Base-by-base conservation (phyloP, 2,888 invertebrate genomes). In the Ectemnius lituratus region DNA sequence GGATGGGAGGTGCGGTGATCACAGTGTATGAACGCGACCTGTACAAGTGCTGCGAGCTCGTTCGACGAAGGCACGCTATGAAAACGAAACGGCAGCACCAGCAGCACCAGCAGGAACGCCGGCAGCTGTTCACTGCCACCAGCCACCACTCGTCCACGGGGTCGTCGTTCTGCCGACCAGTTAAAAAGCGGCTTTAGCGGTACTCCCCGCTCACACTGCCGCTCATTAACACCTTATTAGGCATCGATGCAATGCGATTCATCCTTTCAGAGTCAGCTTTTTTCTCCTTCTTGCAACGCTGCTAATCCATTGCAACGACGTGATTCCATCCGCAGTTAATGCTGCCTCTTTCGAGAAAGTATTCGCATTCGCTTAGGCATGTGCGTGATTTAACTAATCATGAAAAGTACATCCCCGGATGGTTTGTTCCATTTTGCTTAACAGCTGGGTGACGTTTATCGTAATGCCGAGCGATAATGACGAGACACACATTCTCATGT, bases 81-180 rank as follows among this genome's bases (percentile, higher is more conserved):
- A 79, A 81, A 82, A 70, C 72, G 74, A 78, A 64, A 63, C 72
- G 70, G 65, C 72, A 68, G 79, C 59, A 37, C 77, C 59, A 68
- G 79, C 82, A 82, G 82, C 80, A 23, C 3, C 23, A 23, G 79
- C 59, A 37, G 8, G 8, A 37, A 0, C 37, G 37, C 77, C 59
- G 66, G 79, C 82, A 82, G 82, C 80, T 80, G 83, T 75, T 58
- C 68, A 67, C 75, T 67, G 47, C 71, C 73, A 62, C 23, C 23
- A 23, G 23, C 23, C 23, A 23, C 71, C 57, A 68, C 59, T 72
- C 72, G 80, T 70, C 64, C 70, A 68, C 77, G 83, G 80, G 82
- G 82, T 82, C 83, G 82, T 83, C 77, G 82, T 82, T 82, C 82
- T 82, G 70, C 68, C 57, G 75, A 47, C 4, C 66, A 62, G 62